Evolutionary conservation across 1,140 invertebrate species (phyloP), one percentile per base, ranked within the genome.

Genomic region (Coptotermes formosanus): DNA sequence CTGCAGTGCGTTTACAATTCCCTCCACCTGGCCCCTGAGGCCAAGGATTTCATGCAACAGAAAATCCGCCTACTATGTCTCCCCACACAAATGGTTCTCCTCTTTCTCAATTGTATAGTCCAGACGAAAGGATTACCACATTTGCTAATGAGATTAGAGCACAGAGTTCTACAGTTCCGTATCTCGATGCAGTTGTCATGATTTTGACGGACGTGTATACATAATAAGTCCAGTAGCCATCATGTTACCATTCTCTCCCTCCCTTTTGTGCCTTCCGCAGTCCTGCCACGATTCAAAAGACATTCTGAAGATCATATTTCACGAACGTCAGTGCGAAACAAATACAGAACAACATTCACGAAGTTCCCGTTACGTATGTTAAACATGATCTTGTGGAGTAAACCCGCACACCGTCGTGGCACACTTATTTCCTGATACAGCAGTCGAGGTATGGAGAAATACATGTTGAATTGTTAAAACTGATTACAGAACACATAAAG

Each of bases 31-130:
- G 64, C n/a, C 64, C 64, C 64, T 11, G 64, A 75, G 64, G 64
- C 64, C n/a, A 75, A 75, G 25, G n/a, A 75, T 75, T 75, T 75
- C 64, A 75, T 75, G 64, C 64, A 75, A 75, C 64, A 30, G 64
- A 75, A 75, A 75, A 75, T 25, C 64, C 25, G n/a, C 64, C 64
- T 30, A 75, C n/a, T 75, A 3, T 12, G 25, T 16, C 64, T 75
- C 64, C 64, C 8, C 64, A 8, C 25, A 8, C n/a, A n/a, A 9
- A 8, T 30, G 64, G 9, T 30, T 75, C 64, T 30, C 64, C n/a
- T n/a, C 64, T 75, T 75, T 75, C 64, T 25, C 64, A 25, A 75
- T 75, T 75, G 64, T 75, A n/a, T 75, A 75, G 64, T 30, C n/a
- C 64, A 75, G 25, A 9, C 8, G 25, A 75, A 75, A 75, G 64